Evolutionary conservation across 2,797 vertebrate genomes (phyloP).

Genomic region (Aplochiton taeniatus): DNA sequence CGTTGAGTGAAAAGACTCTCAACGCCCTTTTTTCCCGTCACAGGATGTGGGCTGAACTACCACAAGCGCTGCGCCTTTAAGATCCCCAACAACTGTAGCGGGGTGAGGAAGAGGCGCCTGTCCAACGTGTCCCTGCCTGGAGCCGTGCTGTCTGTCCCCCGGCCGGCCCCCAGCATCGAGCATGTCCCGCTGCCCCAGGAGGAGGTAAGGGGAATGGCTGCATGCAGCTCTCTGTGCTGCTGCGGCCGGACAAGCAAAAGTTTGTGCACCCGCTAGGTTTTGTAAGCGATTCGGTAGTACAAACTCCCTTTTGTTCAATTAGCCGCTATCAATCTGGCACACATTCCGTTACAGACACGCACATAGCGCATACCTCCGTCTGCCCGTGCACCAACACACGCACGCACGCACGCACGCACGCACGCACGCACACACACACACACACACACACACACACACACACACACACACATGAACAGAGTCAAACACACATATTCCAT

Average conservation of each 20-base stretch:
- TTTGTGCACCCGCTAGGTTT: conserved; percentile 1
- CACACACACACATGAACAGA: background rate
- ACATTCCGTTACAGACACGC: conserved; percentile 5
- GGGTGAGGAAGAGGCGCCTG: conserved; percentile 85
- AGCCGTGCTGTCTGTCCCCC: conserved; percentile 73
- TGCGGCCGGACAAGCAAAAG: background rate
- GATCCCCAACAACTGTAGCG: conserved; percentile 93
- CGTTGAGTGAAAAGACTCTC: no score
- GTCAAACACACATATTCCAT: background rate
- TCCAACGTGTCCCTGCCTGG: conserved; percentile 86
- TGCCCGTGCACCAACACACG: background rate
- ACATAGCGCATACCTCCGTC: background rate
- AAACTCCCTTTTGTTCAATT: background rate
- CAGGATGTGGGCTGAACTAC: conserved; percentile 89
- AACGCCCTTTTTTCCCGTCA: background rate
- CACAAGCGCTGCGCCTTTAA: conserved; percentile 90
- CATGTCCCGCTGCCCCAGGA: conserved; percentile 70
- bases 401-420: conserved; percentile 11
- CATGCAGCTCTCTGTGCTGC: background rate
- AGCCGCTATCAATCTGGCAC: background rate
- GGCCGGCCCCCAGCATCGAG: conserved; percentile 74
- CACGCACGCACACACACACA: conserved; percentile 13
- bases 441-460: background rate
- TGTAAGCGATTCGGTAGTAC: background rate
- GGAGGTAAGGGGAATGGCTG: conserved; percentile 75